A percentile compares a stretch with the other conserved stretches of the same genome.
Evolutionary conservation across 2,888 invertebrate genomes (phyloP).

Genomic region (Xestia ashworthii): DNA sequence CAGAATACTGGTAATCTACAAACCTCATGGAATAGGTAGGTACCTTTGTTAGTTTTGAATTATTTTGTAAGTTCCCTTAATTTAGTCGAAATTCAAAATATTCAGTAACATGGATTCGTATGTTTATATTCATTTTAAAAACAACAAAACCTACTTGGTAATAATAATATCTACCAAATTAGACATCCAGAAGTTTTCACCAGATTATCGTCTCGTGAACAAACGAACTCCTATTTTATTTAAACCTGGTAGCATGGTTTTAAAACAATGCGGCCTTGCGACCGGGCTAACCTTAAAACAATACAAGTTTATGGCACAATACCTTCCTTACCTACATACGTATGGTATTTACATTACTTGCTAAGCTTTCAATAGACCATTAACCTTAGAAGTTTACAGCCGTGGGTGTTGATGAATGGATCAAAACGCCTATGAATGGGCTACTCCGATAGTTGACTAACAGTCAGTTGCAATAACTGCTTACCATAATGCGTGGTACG

Average conservation of each 20-base stretch:
- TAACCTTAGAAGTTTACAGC: constrained; percentile 13
- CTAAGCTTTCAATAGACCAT: constrained; percentile 38
- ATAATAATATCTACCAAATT: not conserved
- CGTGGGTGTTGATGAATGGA: constrained; percentile 67
- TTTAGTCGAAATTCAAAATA: not conserved
- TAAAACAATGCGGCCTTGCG: not conserved
- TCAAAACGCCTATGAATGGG: constrained; percentile 55
- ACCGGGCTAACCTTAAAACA: not conserved
- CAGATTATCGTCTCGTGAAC: not conserved
- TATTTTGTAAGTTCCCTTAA: not conserved
- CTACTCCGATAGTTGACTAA: constrained; percentile 40
- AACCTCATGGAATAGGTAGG: not conserved
- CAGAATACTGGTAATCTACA: not conserved
- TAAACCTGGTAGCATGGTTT: not conserved
- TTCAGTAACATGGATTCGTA: not conserved
- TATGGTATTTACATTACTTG: constrained; percentile 27
- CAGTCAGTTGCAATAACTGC: constrained; percentile 40
- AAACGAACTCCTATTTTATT: not conserved
- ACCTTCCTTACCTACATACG: not conserved
- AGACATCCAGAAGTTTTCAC: not conserved
- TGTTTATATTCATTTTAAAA: not conserved
- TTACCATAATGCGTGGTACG: constrained; percentile 67
- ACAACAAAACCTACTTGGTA: not conserved
- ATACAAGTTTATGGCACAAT: not conserved
- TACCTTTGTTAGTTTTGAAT: not conserved